Percentiles rank a stretch among this genome's conserved stretches.
Evolutionary conservation across 2,797 vertebrate species (phyloP).

Genomic region (Pseudocheirus occidentalis): DNA sequence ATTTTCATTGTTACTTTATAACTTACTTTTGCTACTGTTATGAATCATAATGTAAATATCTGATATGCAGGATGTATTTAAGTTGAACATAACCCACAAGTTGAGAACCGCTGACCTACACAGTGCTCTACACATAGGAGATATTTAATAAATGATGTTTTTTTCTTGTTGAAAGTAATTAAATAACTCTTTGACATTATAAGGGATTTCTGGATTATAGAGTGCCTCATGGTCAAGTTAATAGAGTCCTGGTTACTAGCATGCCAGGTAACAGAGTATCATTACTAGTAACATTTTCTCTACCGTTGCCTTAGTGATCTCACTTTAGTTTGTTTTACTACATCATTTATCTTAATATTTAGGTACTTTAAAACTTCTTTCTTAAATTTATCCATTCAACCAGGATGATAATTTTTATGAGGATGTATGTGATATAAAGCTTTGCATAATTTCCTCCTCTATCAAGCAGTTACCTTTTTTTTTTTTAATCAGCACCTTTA

Average conservation of each 20-base stretch:
- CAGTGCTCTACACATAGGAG: background rate
- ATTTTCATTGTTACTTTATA: too few relatives aligned
- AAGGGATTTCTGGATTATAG: slow-evolving; percentile 35
- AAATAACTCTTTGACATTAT: slow-evolving; percentile 27
- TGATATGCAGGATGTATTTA: too few relatives aligned
- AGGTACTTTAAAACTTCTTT: background rate
- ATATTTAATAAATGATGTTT: background rate
- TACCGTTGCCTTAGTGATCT: background rate
- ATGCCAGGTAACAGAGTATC: background rate
- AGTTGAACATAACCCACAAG: too few relatives aligned
- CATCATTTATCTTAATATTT: slow-evolving; percentile 6
- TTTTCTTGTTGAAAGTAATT: background rate
- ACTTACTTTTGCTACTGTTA: too few relatives aligned
- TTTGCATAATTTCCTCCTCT: background rate
- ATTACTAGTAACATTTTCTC: background rate
- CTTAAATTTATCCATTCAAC: slow-evolving; percentile 16
- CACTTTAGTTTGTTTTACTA: background rate
- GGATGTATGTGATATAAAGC: background rate
- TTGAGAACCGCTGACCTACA: too few relatives aligned
- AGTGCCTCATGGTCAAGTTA: background rate
- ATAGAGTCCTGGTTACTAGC: background rate
- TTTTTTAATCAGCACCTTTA: background rate
- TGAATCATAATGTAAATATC: too few relatives aligned
- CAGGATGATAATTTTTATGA: background rate
- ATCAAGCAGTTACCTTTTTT: background rate